phyloP scores from a whole-genome alignment of 2,113 vertebrate species.

The Gorsachius goisagi region DNA sequence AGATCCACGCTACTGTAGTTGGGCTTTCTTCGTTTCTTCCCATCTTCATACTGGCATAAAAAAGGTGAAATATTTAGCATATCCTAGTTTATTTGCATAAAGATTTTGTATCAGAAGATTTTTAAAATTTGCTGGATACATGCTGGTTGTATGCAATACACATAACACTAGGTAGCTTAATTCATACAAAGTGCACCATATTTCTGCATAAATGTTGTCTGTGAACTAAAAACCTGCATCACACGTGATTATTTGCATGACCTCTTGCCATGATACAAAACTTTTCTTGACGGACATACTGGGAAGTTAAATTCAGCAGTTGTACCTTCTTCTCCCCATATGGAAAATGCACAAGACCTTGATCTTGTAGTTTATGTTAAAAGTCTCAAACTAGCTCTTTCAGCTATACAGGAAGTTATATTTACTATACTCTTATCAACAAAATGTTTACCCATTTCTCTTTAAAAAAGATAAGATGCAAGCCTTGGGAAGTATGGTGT shows the following conservation, averaged over 20 bases:
- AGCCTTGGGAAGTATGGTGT: not conserved
- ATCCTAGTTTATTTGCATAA: not conserved
- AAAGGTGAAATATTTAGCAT: not conserved
- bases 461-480: constrained; percentile 50
- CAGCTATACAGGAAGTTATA: constrained; percentile 41
- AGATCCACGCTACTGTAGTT: constrained; percentile 97
- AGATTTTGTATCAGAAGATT: not conserved
- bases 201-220: not conserved
- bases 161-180: not conserved
- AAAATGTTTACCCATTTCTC: constrained; percentile 51
- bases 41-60: constrained; percentile 87
- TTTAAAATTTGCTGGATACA: too few species aligned
- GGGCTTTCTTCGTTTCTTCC: constrained; percentile 92
- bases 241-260: not conserved
- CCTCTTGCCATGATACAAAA: not conserved
- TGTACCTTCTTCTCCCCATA: not conserved
- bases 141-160: too few species aligned
- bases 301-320: not conserved
- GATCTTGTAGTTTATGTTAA: not conserved
- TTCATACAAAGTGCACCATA: not conserved
- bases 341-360: not conserved
- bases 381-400: not conserved
- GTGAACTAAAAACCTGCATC: not conserved
- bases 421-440: constrained; percentile 59
- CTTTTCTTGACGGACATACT: not conserved